Percentiles rank a stretch among this genome's conserved stretches.
Evolutionary conservation across 2,797 vertebrate species (phyloP).

Genomic region (Phrynocephalus forsythii): DNA sequence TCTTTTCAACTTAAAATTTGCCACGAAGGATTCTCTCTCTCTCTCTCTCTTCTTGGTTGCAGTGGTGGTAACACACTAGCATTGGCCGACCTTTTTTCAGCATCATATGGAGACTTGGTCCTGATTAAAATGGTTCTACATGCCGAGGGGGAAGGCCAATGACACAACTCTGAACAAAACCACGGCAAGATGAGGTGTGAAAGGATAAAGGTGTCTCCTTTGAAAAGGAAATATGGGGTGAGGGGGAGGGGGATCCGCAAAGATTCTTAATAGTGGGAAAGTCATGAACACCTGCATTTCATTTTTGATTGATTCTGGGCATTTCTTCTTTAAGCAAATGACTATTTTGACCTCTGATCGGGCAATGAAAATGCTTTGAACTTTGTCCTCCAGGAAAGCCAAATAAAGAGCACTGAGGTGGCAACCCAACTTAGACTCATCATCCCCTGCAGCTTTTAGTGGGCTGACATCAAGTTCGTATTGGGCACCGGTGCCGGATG

Average conservation of each 20-base stretch:
- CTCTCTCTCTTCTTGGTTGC: constrained; percentile 71
- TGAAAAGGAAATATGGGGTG: constrained; percentile 57
- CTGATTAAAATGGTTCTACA: constrained; percentile 81
- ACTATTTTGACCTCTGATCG: constrained; percentile 67
- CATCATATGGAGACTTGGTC: constrained; percentile 75
- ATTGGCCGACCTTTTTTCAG: constrained; percentile 73
- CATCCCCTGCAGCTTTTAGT: constrained; percentile 70
- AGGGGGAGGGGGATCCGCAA: constrained; percentile 11
- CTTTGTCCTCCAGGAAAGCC: constrained; percentile 63
- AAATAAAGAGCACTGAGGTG: constrained; percentile 66
- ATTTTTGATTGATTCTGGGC: constrained; percentile 75
- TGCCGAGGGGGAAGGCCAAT: constrained; percentile 75
- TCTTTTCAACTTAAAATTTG: constrained; percentile 81
- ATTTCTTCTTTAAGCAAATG: constrained; percentile 74
- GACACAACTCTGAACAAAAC: constrained; percentile 77
- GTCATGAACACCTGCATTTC: constrained; percentile 71
- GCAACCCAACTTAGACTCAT: constrained; percentile 63
- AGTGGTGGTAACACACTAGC: constrained; percentile 70
- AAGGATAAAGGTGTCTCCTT: constrained; percentile 73
- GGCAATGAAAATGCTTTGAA: constrained; percentile 60
- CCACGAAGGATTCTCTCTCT: constrained; percentile 71
- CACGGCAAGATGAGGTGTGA: constrained; percentile 75
- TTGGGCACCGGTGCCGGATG: constrained; percentile 60
- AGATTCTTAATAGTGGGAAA: constrained; percentile 63
- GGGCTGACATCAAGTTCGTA: constrained; percentile 72